These are phyloP conservation scores for Antennarius maculatus DNA, from an alignment of 2,797 vertebrate species.

Conservation along the genomic window DNA sequence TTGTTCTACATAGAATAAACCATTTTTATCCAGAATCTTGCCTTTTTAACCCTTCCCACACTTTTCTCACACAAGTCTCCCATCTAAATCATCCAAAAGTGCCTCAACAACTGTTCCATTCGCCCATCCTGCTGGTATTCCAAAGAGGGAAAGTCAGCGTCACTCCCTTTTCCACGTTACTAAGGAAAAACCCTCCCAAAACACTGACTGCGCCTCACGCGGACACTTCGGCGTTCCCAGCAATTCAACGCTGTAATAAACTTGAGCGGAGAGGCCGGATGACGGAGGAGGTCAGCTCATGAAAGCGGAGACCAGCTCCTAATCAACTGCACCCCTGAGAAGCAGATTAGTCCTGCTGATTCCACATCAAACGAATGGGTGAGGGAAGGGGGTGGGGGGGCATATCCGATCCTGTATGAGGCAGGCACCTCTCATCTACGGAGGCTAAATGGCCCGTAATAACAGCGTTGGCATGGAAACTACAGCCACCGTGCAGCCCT, in stretches of 20 bases:
- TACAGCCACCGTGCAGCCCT: constrained; percentile 6
- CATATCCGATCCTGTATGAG: constrained; percentile 46
- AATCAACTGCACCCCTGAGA: constrained; percentile 58
- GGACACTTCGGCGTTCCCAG: constrained; percentile 39
- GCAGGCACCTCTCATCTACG: constrained; percentile 36
- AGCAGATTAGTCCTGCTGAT: constrained; percentile 54
- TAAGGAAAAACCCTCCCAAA: constrained; percentile 64
- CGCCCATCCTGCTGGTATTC: constrained; percentile 39
- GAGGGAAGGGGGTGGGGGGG: constrained; percentile 19
- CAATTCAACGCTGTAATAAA: constrained; percentile 37
- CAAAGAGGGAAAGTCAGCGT: constrained; percentile 63
- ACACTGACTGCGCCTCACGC: constrained; percentile 67
- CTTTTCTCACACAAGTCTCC: not conserved
- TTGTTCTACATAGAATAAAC: too few species aligned
- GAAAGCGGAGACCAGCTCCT: constrained; percentile 35
- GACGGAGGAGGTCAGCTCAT: constrained; percentile 39
- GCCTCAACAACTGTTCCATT: constrained; percentile 58
- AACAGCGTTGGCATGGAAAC: constrained; percentile 51
- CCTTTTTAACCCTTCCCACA: constrained; percentile 24
- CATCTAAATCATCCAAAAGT: constrained; percentile 37
- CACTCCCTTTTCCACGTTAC: constrained; percentile 56
- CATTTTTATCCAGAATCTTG: not conserved
- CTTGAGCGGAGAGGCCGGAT: constrained; percentile 27
- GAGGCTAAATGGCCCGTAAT: constrained; percentile 45
- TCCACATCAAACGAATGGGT: constrained; percentile 62